Percentiles rank a stretch among this genome's conserved stretches.
Evolutionary conservation across 1,140 invertebrate genomes (phyloP).

Genomic region (Pemphigus obesinymphae): DNA sequence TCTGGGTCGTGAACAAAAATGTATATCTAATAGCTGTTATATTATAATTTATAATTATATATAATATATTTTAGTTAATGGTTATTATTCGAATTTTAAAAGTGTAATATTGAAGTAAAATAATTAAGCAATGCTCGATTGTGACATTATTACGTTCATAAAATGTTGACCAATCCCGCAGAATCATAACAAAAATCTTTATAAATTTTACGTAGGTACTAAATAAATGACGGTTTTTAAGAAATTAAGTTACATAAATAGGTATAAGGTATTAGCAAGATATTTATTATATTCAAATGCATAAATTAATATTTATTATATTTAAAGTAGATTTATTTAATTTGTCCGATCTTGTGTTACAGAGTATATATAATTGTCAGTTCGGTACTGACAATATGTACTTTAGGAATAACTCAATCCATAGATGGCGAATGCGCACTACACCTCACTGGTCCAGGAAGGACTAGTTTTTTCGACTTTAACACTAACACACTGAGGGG

Average conservation of each 20-base stretch:
- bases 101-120: not conserved
- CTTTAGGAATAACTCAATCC: not conserved
- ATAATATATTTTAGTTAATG: not conserved
- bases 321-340: not conserved
- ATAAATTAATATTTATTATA: no score
- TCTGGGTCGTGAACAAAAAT: not conserved
- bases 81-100: not conserved
- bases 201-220: no score
- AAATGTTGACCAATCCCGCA: not conserved
- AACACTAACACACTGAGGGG: constrained; percentile 73
- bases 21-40: not conserved
- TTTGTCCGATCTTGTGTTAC: not conserved
- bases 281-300: no score
- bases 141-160: not conserved
- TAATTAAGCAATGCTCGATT: not conserved
- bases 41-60: constrained; percentile 1
- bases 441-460: constrained; percentile 65
- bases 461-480: constrained; percentile 74
- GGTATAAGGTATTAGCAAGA: no score
- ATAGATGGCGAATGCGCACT: constrained; percentile 67
- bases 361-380: constrained; percentile 10
- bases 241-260: no score
- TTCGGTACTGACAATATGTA: not conserved
- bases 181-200: no score
- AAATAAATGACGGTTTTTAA: no score